phyloP scores from a whole-genome alignment of 2,888 invertebrate species.

The Chalcis sispes region DNA sequence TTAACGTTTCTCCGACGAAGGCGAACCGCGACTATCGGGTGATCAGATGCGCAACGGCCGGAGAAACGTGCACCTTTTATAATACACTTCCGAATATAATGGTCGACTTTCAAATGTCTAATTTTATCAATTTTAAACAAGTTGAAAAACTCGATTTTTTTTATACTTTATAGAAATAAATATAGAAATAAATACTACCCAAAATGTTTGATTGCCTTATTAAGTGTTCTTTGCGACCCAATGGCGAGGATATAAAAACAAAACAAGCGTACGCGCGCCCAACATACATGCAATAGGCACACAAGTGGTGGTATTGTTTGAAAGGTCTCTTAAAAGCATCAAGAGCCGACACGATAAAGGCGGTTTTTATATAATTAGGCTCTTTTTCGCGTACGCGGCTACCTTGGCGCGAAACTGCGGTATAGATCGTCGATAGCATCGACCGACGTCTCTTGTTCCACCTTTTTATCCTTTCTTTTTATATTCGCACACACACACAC shows the following conservation, averaged over 20 bases:
- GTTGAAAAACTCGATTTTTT: not conserved
- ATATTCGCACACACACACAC: constrained; percentile 5
- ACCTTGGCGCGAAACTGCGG: constrained; percentile 37
- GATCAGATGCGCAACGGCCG: no score
- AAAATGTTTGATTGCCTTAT: no score
- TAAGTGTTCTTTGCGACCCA: no score
- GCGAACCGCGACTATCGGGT: no score
- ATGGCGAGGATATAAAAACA: not conserved
- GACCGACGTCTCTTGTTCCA: constrained; percentile 52
- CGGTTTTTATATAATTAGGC: constrained; percentile 57
- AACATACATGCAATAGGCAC: not conserved
- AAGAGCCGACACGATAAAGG: constrained; percentile 50
- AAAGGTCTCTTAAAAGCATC: constrained; percentile 38
- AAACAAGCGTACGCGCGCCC: not conserved
- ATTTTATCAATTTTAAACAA: not conserved
- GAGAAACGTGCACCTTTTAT: no score
- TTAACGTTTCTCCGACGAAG: not conserved
- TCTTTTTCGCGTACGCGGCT: constrained; percentile 12
- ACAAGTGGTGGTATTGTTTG: constrained; percentile 41
- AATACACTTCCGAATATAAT: no score
- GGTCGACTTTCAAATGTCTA: no score
- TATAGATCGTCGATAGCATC: constrained; percentile 56
- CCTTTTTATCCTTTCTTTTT: constrained; percentile 45
- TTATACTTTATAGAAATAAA: not conserved
- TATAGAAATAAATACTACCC: no score